phyloP scores from a whole-genome alignment of 2,113 vertebrate genomes.

The Lampris megalopsis region DNA sequence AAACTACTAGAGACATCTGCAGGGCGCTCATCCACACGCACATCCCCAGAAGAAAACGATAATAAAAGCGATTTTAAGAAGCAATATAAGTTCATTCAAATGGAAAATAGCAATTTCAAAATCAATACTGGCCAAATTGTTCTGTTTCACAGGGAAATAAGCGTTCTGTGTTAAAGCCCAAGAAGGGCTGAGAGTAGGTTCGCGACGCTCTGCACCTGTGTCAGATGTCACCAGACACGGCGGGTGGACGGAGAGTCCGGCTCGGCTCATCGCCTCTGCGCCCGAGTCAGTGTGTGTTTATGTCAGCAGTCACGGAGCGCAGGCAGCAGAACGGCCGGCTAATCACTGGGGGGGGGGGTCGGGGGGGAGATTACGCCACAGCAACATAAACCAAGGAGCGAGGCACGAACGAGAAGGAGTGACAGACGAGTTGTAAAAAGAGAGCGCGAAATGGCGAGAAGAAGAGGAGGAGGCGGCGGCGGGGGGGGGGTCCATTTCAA shows the following conservation, averaged over 20 bases:
- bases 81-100: no score
- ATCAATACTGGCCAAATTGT: constrained; percentile 2
- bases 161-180: constrained; percentile 1
- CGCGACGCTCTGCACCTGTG: constrained; percentile 8
- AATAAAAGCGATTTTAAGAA: no score
- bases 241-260: constrained; percentile 20
- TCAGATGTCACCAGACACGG: constrained; percentile 32
- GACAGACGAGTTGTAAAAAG: constrained; percentile 23
- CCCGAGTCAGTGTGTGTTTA: constrained; percentile 55
- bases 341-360: constrained; percentile 23
- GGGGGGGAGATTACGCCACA: constrained; percentile 11
- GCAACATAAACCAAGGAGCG: constrained; percentile 33
- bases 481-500: constrained; percentile 55
- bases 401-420: neutral
- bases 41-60: no score
- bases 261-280: constrained; percentile 12
- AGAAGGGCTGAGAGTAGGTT: constrained; percentile 26
- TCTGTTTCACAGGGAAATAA: constrained; percentile 40
- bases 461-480: constrained; percentile 22
- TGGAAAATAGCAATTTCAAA: no score
- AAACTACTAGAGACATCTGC: no score
- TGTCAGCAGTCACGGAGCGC: constrained; percentile 36
- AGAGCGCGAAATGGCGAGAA: constrained; percentile 11
- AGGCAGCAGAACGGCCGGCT: constrained; percentile 40
- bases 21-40: no score